phyloP scores from a whole-genome alignment of 1,140 invertebrate genomes.

The Mactra quadrangularis region DNA sequence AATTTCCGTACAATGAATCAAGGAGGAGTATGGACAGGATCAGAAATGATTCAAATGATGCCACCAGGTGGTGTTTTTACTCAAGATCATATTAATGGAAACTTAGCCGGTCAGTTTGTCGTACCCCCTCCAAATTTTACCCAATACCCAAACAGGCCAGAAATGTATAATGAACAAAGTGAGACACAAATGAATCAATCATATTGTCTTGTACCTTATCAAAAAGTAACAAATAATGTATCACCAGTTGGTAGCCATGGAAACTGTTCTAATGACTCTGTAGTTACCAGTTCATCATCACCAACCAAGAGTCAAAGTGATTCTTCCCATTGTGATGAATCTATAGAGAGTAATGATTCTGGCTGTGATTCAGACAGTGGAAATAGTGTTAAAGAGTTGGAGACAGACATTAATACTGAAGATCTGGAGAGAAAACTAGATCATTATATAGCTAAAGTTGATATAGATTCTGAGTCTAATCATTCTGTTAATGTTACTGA shows the following conservation, averaged over 20 bases:
- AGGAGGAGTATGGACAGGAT: not conserved
- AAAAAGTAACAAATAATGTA: not conserved
- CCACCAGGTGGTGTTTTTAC: conserved; percentile 2
- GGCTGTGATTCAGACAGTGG: conserved; percentile 56
- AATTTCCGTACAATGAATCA: conserved; percentile 44
- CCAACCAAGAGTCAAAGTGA: conserved; percentile 3
- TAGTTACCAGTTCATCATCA: not conserved
- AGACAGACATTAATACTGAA: conserved; percentile 8
- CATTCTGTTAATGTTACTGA: conserved; percentile 25
- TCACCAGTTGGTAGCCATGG: conserved; percentile 9
- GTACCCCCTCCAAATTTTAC: conserved; percentile 28
- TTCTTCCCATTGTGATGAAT: conserved; percentile 6
- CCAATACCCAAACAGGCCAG: not conserved
- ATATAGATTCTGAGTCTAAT: conserved; percentile 15
- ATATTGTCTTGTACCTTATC: no score
- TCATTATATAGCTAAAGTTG: conserved; percentile 39
- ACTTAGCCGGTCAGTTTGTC: conserved; percentile 38
- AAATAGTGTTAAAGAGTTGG: conserved; percentile 52
- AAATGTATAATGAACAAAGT: conserved; percentile 8
- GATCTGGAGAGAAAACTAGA: conserved; percentile 59
- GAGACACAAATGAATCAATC: conserved; percentile 10
- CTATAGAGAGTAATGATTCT: conserved; percentile 52
- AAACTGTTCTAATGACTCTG: not conserved
- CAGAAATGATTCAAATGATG: conserved; percentile 6
- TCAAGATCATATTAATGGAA: conserved; percentile 38